These are phyloP conservation scores for Zhengitettix transpicula DNA, from an alignment of 2,888 invertebrate species.

Conservation along the genomic window DNA sequence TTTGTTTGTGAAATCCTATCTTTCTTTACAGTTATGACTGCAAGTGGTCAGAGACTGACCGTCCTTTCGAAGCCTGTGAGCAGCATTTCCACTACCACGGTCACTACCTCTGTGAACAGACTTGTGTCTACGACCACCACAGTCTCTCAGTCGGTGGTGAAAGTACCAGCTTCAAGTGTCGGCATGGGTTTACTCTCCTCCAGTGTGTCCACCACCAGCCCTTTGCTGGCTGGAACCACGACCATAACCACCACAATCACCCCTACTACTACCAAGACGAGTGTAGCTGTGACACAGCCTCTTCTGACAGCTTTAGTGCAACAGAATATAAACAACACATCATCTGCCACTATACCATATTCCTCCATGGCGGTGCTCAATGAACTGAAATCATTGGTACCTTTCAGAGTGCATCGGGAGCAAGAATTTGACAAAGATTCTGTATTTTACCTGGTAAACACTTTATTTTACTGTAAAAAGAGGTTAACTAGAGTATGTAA, in stretches of 20 bases:
- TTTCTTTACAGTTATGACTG: conserved; percentile 29
- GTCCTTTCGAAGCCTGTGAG: conserved; percentile 26
- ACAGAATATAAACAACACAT: conserved; percentile 18
- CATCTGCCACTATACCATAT: neutral
- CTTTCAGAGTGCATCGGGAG: neutral
- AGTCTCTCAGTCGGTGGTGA: conserved; percentile 9
- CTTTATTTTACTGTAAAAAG: no score
- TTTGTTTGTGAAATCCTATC: neutral
- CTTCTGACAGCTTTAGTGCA: conserved; percentile 25
- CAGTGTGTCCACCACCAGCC: conserved; percentile 9
- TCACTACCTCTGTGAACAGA: neutral
- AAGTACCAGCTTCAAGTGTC: conserved; percentile 26
- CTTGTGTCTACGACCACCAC: conserved; percentile 1
- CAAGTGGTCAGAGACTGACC: conserved; percentile 39
- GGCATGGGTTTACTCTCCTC: conserved; percentile 17
- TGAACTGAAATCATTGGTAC: no score
- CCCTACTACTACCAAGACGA: conserved; percentile 17
- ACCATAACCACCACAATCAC: conserved; percentile 9
- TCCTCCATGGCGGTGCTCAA: no score
- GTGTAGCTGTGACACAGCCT: conserved; percentile 19
- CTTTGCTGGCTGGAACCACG: conserved; percentile 10
- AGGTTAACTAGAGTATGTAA: no score
- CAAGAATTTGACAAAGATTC: conserved; percentile 1
- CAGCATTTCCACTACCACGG: conserved; percentile 19
- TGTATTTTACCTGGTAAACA: conserved; percentile 10